Conservation (phyloP, 2,888 invertebrate genomes). For the Euzophera pinguis region DNA sequence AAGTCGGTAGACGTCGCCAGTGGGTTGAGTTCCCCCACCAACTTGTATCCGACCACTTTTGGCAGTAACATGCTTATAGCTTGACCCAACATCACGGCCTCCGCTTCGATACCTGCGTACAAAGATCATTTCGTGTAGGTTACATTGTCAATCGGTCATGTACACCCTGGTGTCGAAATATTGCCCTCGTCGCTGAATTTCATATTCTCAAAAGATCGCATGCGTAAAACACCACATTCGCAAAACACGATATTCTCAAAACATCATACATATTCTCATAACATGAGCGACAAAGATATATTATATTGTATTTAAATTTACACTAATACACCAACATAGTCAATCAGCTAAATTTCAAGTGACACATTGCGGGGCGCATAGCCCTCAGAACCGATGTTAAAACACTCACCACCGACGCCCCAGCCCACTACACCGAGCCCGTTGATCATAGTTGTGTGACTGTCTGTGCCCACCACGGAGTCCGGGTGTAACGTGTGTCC, state of each 20-base stretch:
- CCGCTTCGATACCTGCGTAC: slow-evolving; percentile 93
- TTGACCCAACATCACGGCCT: slow-evolving; percentile 99
- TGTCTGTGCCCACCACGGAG: slow-evolving; percentile 97
- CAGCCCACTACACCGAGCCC: slow-evolving; percentile 98
- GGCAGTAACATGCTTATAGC: slow-evolving; percentile 98
- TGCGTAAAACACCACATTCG: too few species aligned
- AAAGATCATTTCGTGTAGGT: background rate
- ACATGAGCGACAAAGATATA: too few species aligned
- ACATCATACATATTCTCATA: too few species aligned
- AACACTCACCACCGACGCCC: slow-evolving; percentile 95
- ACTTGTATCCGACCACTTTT: slow-evolving; percentile 95
- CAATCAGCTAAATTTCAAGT: too few species aligned
- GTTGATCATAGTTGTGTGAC: slow-evolving; percentile 99
- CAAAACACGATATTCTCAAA: too few species aligned
- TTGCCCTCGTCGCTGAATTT: too few species aligned
- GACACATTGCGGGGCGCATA: too few species aligned
- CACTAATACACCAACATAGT: too few species aligned
- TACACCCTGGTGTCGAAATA: too few species aligned
- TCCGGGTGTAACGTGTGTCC: slow-evolving; percentile 87
- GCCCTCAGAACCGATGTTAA: too few species aligned
- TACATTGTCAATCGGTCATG: background rate
- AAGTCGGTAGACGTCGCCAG: slow-evolving; percentile 97
- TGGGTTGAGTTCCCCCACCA: slow-evolving; percentile 89
- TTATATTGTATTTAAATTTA: too few species aligned
- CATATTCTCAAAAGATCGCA: too few species aligned